Evolutionary conservation across 2,888 invertebrate genomes (phyloP).

Genomic region (Leistus spinibarbis): DNA sequence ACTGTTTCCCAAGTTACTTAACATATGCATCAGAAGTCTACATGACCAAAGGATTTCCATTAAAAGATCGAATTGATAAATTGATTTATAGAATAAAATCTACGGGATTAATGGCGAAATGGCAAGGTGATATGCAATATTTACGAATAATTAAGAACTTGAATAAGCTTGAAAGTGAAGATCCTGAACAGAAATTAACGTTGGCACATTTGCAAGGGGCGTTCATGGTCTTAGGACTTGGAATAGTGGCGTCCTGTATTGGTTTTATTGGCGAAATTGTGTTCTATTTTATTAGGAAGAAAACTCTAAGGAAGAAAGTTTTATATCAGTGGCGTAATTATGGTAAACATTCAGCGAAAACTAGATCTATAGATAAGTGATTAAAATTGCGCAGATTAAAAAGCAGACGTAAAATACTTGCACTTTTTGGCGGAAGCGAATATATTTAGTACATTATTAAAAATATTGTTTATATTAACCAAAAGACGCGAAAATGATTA

Average conservation of each 20-base stretch:
- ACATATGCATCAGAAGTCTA: slow-evolving; percentile 51
- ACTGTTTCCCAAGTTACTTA: slow-evolving; percentile 50
- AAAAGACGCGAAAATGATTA: too few relatives aligned
- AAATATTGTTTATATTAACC: too few relatives aligned
- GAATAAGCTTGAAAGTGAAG: background rate
- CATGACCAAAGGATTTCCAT: slow-evolving; percentile 52
- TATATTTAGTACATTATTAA: too few relatives aligned
- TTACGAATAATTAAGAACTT: slow-evolving; percentile 4
- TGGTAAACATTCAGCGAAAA: background rate
- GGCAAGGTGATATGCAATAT: slow-evolving; percentile 43
- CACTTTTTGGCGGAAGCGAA: too few relatives aligned
- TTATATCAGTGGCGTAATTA: slow-evolving; percentile 1
- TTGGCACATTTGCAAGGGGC: slow-evolving; percentile 23
- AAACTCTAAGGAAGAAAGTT: slow-evolving; percentile 1
- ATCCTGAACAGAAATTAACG: slow-evolving; percentile 17
- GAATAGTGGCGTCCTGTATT: slow-evolving; percentile 8
- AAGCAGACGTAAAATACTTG: too few relatives aligned
- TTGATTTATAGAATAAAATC: slow-evolving; percentile 47
- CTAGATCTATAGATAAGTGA: background rate
- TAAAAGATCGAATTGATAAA: slow-evolving; percentile 47
- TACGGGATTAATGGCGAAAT: slow-evolving; percentile 47
- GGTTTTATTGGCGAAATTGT: slow-evolving; percentile 25
- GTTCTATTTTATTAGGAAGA: background rate
- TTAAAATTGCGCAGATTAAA: background rate
- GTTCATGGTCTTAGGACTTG: slow-evolving; percentile 26